Evolutionary conservation across 2,113 vertebrate genomes (phyloP).

Genomic region (Piliocolobus tephrosceles): DNA sequence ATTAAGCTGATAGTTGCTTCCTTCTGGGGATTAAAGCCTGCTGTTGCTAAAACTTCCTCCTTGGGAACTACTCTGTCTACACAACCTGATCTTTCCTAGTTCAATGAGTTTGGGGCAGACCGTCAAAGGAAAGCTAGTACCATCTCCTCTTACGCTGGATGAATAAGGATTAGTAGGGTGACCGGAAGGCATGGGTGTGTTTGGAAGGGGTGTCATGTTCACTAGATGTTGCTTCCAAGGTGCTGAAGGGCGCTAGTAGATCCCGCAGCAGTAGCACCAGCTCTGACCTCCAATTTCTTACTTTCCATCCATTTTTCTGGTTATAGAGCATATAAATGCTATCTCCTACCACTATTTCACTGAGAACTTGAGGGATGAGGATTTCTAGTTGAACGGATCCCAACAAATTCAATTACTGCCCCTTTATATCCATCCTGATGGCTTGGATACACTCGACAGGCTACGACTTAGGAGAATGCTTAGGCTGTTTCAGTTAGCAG

Average conservation of each 20-base stretch:
- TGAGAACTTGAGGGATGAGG: background rate
- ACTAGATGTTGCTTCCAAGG: background rate
- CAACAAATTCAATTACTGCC: background rate
- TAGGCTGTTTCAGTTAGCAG: background rate
- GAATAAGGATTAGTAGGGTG: background rate
- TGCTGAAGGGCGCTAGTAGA: fast-evolving
- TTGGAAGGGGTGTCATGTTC: background rate
- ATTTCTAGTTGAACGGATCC: background rate
- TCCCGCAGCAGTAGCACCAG: background rate
- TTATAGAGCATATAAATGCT: no score
- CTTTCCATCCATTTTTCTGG: background rate
- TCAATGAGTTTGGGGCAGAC: background rate
- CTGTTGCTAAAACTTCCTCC: background rate
- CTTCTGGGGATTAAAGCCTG: background rate
- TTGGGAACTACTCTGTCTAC: background rate
- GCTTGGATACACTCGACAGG: fast-evolving
- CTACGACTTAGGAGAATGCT: background rate
- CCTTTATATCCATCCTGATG: background rate
- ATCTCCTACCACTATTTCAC: background rate
- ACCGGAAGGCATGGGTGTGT: no score
- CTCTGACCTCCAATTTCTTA: background rate
- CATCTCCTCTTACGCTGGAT: background rate
- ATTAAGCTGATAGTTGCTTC: background rate
- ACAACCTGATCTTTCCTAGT: background rate
- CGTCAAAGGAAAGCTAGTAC: background rate